A percentile compares a stretch with the other conserved stretches of the same genome.
Evolutionary conservation across 1,140 invertebrate genomes (phyloP).

Genomic region (Lasioglossum albipes): DNA sequence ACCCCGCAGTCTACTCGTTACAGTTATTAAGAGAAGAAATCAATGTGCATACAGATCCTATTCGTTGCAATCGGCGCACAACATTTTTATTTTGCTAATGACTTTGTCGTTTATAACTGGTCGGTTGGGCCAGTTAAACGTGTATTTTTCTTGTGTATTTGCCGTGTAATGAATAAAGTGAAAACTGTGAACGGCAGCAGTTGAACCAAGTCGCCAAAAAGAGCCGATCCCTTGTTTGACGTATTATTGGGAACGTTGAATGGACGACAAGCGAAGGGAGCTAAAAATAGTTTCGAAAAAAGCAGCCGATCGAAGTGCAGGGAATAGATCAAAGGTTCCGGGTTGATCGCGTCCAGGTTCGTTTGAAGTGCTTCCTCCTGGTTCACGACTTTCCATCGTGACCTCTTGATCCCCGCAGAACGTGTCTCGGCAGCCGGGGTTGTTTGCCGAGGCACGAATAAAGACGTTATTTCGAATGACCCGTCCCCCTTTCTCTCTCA

Average conservation of each 20-base stretch:
- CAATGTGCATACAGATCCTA: too few species aligned
- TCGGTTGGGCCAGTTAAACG: too few species aligned
- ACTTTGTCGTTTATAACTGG: too few species aligned
- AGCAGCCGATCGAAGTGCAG: constrained; percentile 38
- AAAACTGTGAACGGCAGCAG: not conserved
- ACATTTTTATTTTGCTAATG: too few species aligned
- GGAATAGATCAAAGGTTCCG: constrained; percentile 48
- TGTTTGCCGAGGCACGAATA: constrained; percentile 56
- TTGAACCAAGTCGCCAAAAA: not conserved
- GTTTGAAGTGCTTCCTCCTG: constrained; percentile 48
- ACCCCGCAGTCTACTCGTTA: too few species aligned
- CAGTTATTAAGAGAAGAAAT: too few species aligned
- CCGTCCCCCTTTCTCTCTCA: constrained; percentile 24
- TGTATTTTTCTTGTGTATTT: not conserved
- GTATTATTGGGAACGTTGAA: constrained; percentile 11
- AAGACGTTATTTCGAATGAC: constrained; percentile 64
- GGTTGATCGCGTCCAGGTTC: constrained; percentile 37
- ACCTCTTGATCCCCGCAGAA: constrained; percentile 49
- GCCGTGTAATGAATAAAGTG: not conserved
- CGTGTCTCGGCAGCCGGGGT: constrained; percentile 29
- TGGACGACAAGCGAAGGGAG: not conserved
- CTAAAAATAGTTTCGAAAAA: constrained; percentile 33
- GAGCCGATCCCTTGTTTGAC: constrained; percentile 8
- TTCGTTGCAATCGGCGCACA: too few species aligned
- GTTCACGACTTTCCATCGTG: constrained; percentile 47